Percentiles rank a stretch among this genome's conserved stretches.
Conservation (phyloP, 2,888 invertebrate genomes). For the Hoplodrina ambigua region DNA sequence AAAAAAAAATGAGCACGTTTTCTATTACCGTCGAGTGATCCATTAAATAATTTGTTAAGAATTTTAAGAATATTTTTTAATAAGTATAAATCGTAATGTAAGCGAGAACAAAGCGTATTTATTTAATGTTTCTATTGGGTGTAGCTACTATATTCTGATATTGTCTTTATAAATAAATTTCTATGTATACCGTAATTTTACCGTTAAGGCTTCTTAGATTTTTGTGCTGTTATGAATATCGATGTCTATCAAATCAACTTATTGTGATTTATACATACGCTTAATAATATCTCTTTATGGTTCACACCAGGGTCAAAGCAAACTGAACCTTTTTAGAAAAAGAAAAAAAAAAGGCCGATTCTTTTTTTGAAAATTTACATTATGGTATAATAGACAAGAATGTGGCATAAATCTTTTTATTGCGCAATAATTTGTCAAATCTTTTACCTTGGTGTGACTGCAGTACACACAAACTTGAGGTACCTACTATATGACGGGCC, state of each 20-base stretch:
- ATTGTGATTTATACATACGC: constrained; percentile 82
- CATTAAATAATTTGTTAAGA: constrained; percentile 55
- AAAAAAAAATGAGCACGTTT: constrained; percentile 12
- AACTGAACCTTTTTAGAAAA: neutral
- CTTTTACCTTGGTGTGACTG: constrained; percentile 56
- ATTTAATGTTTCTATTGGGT: constrained; percentile 71
- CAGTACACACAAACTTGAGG: constrained; percentile 35
- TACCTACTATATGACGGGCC: constrained; percentile 66
- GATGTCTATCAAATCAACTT: constrained; percentile 73
- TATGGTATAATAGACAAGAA: neutral
- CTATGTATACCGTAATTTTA: constrained; percentile 69
- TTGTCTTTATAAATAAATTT: constrained; percentile 72
- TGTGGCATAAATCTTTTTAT: neutral
- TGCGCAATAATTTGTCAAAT: neutral
- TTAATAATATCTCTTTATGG: constrained; percentile 62
- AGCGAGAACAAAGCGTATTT: constrained; percentile 66
- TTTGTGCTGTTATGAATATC: constrained; percentile 69
- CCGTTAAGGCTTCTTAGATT: constrained; percentile 72
- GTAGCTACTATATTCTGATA: constrained; percentile 77
- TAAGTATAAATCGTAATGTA: constrained; percentile 50
- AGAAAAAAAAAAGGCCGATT: neutral
- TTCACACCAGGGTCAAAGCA: constrained; percentile 41
- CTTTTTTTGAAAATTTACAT: too few relatives aligned
- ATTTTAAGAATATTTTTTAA: constrained; percentile 54
- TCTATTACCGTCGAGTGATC: constrained; percentile 43